Conservation (phyloP, 2,888 invertebrate genomes). For the Athetis lepigone region DNA sequence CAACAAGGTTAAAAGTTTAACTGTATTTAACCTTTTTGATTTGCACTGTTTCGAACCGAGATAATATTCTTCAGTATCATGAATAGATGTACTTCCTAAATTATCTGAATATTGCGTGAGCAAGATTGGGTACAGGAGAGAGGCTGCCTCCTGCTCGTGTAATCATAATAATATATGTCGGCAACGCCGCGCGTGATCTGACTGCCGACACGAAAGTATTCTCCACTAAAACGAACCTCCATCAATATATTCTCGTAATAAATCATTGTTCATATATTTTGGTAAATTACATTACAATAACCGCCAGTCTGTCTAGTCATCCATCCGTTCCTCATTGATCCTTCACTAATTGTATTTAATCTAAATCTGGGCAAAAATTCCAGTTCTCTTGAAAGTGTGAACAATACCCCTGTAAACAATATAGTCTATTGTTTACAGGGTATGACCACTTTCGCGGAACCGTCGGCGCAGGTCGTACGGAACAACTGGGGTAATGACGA, state of each 20-base stretch:
- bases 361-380: not conserved
- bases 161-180: not conserved
- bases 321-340: not conserved
- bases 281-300: not conserved
- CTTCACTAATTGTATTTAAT: not conserved
- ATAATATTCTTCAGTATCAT: not conserved
- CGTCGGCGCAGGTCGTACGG: constrained; percentile 32
- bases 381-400: constrained; percentile 30
- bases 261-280: not conserved
- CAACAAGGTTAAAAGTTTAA: not conserved
- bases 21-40: not conserved
- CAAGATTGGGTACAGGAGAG: not conserved
- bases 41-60: not conserved
- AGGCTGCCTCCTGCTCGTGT: not conserved
- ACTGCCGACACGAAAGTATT: not conserved
- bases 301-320: not conserved
- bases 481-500: constrained; percentile 44
- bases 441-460: constrained; percentile 40
- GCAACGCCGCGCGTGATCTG: not conserved
- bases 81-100: not conserved
- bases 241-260: not conserved
- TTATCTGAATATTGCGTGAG: not conserved
- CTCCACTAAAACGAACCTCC: not conserved
- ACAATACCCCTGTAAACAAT: constrained; percentile 19
- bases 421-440: constrained; percentile 25